These are phyloP conservation scores for Papilio elwesi DNA, from an alignment of 2,888 invertebrate species.

Conservation along the genomic window DNA sequence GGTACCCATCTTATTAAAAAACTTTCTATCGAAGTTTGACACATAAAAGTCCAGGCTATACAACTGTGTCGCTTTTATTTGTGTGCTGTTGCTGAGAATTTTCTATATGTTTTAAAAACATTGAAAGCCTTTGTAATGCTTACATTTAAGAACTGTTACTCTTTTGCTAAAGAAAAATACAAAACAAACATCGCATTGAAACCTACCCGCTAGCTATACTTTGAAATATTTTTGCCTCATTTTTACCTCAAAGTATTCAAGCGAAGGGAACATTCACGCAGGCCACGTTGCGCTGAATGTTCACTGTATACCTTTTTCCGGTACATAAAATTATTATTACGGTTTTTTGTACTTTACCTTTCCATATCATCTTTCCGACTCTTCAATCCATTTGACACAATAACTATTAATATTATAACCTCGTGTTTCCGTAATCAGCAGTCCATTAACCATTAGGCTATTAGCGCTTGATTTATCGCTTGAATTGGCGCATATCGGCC, in stretches of 20 bases:
- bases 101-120: conserved; percentile 18
- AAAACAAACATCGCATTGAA: conserved; percentile 31
- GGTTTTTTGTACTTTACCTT: neutral
- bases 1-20: too few species aligned
- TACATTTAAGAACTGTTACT: conserved; percentile 16
- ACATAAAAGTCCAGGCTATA: neutral
- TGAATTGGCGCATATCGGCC: neutral
- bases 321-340: conserved; percentile 20
- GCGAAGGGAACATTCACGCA: conserved; percentile 18
- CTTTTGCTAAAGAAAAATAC: conserved; percentile 19
- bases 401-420: too few species aligned
- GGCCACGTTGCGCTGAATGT: conserved; percentile 12
- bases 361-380: neutral
- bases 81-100: neutral
- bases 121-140: conserved; percentile 17
- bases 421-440: too few species aligned
- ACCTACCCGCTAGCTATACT: conserved; percentile 27
- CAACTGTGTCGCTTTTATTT: neutral
- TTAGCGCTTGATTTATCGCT: neutral
- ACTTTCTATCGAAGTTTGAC: neutral
- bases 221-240: conserved; percentile 28
- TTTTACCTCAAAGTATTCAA: conserved; percentile 22
- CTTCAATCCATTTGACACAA: too few species aligned
- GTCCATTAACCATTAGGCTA: too few species aligned
- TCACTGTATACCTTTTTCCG: conserved; percentile 17